These are phyloP conservation scores for Dryas iulia DNA, from an alignment of 1,140 invertebrate genomes.

Conservation along the genomic window DNA sequence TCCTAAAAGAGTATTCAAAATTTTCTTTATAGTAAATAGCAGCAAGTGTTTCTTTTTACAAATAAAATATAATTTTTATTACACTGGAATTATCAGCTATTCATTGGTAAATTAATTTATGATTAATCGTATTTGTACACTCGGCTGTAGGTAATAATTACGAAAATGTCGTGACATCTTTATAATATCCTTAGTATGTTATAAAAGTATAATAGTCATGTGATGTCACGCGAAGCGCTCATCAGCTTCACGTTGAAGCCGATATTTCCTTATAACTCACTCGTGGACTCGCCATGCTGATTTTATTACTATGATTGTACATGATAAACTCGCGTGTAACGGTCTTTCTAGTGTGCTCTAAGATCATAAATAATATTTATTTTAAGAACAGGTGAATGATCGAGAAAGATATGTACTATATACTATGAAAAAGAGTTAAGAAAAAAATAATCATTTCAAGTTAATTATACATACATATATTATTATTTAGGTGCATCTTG, in stretches of 20 bases:
- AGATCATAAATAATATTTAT: too few species aligned
- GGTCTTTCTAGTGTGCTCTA: too few species aligned
- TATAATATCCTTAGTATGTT: slow-evolving; percentile 32
- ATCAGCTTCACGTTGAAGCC: slow-evolving; percentile 51
- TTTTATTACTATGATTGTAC: slow-evolving; percentile 16
- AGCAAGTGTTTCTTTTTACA: too few species aligned
- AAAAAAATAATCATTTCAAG: neutral
- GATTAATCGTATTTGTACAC: slow-evolving; percentile 18
- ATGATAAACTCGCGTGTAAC: neutral
- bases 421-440: neutral
- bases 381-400: too few species aligned
- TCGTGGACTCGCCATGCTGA: slow-evolving; percentile 34
- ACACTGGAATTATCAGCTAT: neutral
- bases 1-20: too few species aligned
- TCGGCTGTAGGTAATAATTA: slow-evolving; percentile 13
- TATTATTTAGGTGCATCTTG: neutral
- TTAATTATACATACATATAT: neutral
- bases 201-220: slow-evolving; percentile 32
- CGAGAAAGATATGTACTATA: neutral
- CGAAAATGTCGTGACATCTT: slow-evolving; percentile 37
- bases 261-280: slow-evolving; percentile 51
- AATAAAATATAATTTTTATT: neutral
- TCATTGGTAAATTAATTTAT: neutral
- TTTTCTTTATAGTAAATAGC: too few species aligned
- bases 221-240: slow-evolving; percentile 66